phyloP scores from a whole-genome alignment of 1,140 invertebrate species.

The Antheraea mylitta region DNA sequence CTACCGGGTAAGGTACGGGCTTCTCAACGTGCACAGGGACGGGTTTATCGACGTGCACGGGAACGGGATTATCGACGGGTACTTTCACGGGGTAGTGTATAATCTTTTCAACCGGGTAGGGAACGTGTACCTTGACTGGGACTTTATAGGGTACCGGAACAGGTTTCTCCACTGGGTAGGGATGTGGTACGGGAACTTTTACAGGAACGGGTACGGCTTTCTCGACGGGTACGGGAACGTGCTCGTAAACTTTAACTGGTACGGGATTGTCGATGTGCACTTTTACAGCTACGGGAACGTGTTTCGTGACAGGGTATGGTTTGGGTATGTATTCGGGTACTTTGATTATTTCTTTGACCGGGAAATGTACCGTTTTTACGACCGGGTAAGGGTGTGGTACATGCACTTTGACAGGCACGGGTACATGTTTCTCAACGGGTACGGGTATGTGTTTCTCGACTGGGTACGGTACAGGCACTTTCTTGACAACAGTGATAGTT shows the following conservation, averaged over 20 bases:
- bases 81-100: conserved; percentile 86
- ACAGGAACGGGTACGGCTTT: conserved; percentile 84
- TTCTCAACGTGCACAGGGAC: conserved; percentile 81
- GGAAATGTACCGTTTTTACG: conserved; percentile 81
- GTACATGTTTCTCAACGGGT: conserved; percentile 80
- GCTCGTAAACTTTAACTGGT: conserved; percentile 84
- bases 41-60: conserved; percentile 81
- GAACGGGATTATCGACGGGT: conserved; percentile 82
- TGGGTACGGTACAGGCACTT: conserved; percentile 82
- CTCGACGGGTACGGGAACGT: conserved; percentile 81
- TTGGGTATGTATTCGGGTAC: conserved; percentile 8
- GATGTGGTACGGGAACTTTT: conserved; percentile 83
- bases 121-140: conserved; percentile 83
- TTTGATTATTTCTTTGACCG: conserved; percentile 50
- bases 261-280: conserved; percentile 82
- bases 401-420: conserved; percentile 80
- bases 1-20: conserved; percentile 82
- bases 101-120: conserved; percentile 86
- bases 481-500: conserved; percentile 88
- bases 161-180: conserved; percentile 86
- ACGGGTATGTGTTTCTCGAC: conserved; percentile 80
- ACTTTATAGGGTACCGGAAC: conserved; percentile 84
- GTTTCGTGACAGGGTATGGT: conserved; percentile 80
- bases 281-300: conserved; percentile 79
- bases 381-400: conserved; percentile 82